Base-by-base conservation (phyloP, 92 coral and sea anemone species). In the Epizoanthus stellaris region DNA sequence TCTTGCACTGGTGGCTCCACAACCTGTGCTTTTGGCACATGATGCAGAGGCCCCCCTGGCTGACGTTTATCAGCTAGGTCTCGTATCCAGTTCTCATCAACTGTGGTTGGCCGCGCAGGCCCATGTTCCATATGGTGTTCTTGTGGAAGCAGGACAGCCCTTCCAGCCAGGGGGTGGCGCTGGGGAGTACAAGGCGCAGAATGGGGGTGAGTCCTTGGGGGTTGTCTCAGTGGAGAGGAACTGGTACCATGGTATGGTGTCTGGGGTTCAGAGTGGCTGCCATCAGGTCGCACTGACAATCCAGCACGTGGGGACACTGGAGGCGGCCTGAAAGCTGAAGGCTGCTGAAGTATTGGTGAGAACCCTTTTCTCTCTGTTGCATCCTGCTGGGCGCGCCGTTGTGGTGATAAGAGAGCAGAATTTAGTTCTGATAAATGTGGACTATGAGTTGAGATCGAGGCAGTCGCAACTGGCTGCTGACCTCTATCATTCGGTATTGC, bases 121-220 rank as follows among this genome's bases (percentile, higher is more conserved):
- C 30, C 83, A 17, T 20, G 39, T 79, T 43, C 83, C 60, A 64
- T 14, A 21, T 11, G 9, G 36, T 79, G 72, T 13, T 63, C 53
- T 19, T 38, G 82, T 61, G 92, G 36, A 13, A 90, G 85, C 67
- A 90, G 47, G 47, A 70, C 85, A 49, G 93, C 61, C 53, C 57
- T 86, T 14, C 90, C 85, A 5, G 91, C 88, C 5, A 89, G 87
- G 0, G 94, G 93, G 76, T 89, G 93, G 9, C 98, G 85, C 80
- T 92, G 95, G 1, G 98, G 98, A 47, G 98, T 94, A 36, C 90
- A 89, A 3, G 98, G 98, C 5, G 95, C 98, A 71, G 98, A 94
- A 69, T 89, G 70, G 61, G 83, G 70, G 23, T 63, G 71, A 25
- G 71, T 3, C 40, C 61, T 64, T 54, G 93, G 86, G 4, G 87